These are phyloP conservation scores for Montipora capitata DNA, from an alignment of 92 coral and sea anemone genomes.

Conservation along the genomic window DNA sequence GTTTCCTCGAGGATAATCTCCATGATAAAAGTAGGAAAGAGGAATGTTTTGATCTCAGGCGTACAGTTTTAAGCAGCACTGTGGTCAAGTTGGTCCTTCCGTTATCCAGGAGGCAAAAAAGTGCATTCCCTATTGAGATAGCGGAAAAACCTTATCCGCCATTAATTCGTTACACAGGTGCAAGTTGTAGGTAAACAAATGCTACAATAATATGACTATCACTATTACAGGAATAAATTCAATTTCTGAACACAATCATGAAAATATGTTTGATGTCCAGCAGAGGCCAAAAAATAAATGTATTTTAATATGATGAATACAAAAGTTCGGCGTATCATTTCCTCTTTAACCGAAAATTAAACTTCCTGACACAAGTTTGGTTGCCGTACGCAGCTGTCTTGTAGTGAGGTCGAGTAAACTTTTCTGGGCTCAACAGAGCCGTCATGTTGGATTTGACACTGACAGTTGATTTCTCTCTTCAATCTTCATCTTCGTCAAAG, in stretches of 20 bases:
- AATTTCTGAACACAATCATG: neutral
- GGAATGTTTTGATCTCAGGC: neutral
- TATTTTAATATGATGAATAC: neutral
- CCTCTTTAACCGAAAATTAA: neutral
- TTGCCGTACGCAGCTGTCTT: no score
- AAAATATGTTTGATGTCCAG: neutral
- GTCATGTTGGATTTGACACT: no score
- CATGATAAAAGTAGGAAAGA: conserved; percentile 1
- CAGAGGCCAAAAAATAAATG: neutral
- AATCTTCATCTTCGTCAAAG: no score
- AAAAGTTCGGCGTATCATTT: neutral
- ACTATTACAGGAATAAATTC: neutral
- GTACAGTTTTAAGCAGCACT: neutral
- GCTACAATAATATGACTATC: no score
- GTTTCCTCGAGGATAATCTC: neutral
- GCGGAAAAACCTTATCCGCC: neutral
- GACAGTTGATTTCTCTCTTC: no score
- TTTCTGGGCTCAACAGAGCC: no score
- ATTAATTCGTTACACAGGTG: neutral
- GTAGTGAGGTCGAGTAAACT: no score
- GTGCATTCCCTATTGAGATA: neutral
- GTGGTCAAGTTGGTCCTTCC: neutral
- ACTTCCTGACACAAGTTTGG: no score
- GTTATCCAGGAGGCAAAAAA: neutral
- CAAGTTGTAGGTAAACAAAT: neutral